These are phyloP conservation scores for Neodiprion pinetum DNA, from an alignment of 1,140 invertebrate genomes.

Conservation along the genomic window DNA sequence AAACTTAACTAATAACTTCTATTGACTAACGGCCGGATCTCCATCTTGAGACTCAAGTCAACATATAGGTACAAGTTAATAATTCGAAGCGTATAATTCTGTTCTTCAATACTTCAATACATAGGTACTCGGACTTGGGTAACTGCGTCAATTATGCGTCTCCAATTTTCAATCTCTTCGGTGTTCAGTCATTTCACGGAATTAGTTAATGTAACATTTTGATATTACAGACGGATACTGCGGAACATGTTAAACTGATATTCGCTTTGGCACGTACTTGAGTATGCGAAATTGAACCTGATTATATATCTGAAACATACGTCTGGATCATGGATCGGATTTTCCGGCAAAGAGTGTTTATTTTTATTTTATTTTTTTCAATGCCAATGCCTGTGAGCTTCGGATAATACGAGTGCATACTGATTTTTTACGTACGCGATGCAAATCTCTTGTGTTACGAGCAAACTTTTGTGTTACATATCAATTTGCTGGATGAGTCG, in stretches of 20 bases:
- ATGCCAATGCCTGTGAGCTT: not conserved
- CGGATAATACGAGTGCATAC: not conserved
- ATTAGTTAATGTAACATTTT: too few relatives aligned
- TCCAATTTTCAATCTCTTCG: too few relatives aligned
- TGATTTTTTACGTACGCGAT: too few relatives aligned
- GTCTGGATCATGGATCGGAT: not conserved
- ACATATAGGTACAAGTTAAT: not conserved
- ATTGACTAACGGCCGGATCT: conserved; percentile 58
- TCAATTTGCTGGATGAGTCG: conserved; percentile 4
- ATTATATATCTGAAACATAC: not conserved
- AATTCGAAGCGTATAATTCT: conserved; percentile 38
- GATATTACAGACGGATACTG: too few relatives aligned
- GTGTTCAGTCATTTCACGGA: too few relatives aligned
- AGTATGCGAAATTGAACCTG: not conserved
- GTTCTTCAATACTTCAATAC: not conserved
- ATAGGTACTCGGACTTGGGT: too few relatives aligned
- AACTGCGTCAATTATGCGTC: too few relatives aligned
- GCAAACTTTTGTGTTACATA: not conserved
- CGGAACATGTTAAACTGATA: not conserved
- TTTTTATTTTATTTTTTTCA: not conserved
- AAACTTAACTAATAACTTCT: conserved; percentile 49
- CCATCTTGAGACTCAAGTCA: conserved; percentile 39
- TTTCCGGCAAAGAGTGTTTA: too few relatives aligned
- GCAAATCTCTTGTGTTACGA: too few relatives aligned
- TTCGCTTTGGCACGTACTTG: not conserved